phyloP scores from a whole-genome alignment of 2,113 vertebrate species.

The Platanista minor region DNA sequence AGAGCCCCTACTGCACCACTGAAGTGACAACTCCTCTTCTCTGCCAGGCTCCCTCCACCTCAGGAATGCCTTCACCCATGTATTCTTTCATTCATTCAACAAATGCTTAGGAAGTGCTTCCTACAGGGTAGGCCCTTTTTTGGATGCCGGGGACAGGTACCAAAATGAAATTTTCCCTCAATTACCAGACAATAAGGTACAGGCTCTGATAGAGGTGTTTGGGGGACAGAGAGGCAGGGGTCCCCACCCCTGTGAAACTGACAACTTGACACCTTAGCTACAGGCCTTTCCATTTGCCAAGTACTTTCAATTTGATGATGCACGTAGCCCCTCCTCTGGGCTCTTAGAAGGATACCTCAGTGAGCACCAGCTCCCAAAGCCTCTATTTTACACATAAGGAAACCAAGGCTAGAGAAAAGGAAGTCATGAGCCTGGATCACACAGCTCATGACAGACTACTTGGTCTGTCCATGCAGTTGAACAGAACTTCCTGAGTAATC shows the following conservation, averaged over 20 bases:
- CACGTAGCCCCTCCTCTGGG: not conserved
- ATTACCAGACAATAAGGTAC: not conserved
- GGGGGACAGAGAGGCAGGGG: not conserved
- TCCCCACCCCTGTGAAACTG: not conserved
- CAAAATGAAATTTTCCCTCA: not conserved
- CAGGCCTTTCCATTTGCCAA: not conserved
- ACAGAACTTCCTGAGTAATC: not conserved
- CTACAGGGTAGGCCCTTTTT: not conserved
- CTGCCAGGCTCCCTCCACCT: not conserved
- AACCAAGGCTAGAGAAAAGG: not conserved
- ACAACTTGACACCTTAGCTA: not conserved
- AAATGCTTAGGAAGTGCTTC: not conserved
- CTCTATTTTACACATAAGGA: not conserved
- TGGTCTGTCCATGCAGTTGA: not conserved
- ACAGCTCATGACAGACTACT: not conserved
- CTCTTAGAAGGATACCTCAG: not conserved
- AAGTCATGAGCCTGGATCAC: not conserved
- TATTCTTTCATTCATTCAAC: not conserved
- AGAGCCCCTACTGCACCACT: not conserved
- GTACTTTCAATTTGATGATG: not conserved
- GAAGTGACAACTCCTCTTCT: not conserved
- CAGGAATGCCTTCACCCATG: no score
- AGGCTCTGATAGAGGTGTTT: not conserved
- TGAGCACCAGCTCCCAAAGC: not conserved
- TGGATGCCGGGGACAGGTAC: not conserved